These are phyloP conservation scores for Oryzias javanicus DNA, from an alignment of 2,113 vertebrate species.

Conservation along the genomic window DNA sequence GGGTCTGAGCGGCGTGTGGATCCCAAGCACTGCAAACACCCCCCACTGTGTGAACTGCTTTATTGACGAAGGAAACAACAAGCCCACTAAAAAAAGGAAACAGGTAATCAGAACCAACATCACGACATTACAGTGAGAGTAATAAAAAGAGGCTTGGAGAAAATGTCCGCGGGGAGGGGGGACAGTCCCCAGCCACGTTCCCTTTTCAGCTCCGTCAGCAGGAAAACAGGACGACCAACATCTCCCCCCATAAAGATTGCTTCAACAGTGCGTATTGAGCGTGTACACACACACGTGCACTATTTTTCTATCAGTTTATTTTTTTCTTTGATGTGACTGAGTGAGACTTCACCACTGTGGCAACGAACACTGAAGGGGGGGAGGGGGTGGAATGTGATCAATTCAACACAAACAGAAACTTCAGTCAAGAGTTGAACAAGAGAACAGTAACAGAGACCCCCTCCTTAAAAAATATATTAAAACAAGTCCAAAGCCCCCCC, in stretches of 20 bases:
- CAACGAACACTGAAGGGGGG: too few relatives aligned
- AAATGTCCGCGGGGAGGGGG: constrained; percentile 57
- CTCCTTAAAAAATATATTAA: too few relatives aligned
- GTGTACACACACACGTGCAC: constrained; percentile 78
- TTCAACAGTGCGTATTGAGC: constrained; percentile 79
- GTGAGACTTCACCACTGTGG: too few relatives aligned
- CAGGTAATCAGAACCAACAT: constrained; percentile 55
- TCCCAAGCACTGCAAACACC: background rate
- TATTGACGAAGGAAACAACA: constrained; percentile 76
- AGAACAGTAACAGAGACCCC: too few relatives aligned
- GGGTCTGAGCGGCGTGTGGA: too few relatives aligned
- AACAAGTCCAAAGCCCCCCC: too few relatives aligned
- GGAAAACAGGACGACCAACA: constrained; percentile 62
- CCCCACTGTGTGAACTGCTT: constrained; percentile 67
- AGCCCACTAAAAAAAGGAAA: constrained; percentile 69
- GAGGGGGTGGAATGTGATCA: too few relatives aligned
- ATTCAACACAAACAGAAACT: too few relatives aligned
- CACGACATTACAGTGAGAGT: constrained; percentile 64
- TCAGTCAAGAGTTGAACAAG: too few relatives aligned
- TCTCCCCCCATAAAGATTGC: constrained; percentile 82
- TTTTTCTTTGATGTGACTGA: too few relatives aligned
- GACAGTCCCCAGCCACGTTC: constrained; percentile 45
- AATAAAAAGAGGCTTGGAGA: constrained; percentile 48
- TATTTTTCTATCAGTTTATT: constrained; percentile 69
- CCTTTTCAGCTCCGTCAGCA: constrained; percentile 63